Conservation (phyloP, 2,888 invertebrate species). For the Erynnis tages region DNA sequence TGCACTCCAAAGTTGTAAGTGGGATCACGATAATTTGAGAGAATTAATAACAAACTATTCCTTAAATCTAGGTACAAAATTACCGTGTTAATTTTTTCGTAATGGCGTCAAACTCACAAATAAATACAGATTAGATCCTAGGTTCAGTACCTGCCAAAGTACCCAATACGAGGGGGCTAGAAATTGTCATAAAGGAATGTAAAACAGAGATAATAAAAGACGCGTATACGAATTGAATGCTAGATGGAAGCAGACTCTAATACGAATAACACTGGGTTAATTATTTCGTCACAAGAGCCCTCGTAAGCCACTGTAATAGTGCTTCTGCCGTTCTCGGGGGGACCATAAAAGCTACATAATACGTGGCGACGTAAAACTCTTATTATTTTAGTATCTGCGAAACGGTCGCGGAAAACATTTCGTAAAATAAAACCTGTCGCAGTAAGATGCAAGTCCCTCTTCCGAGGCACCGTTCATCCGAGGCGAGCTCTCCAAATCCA, state of each 20-base stretch:
- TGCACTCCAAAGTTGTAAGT: slow-evolving; percentile 23
- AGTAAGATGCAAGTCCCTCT: slow-evolving; percentile 58
- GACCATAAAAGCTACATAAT: slow-evolving; percentile 77
- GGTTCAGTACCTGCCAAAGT: slow-evolving; percentile 6
- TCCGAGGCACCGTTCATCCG: slow-evolving; percentile 55
- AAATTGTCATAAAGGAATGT: slow-evolving; percentile 29
- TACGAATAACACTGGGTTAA: slow-evolving; percentile 72
- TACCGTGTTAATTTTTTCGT: not conserved
- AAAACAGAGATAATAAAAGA: slow-evolving; percentile 50
- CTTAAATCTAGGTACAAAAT: not conserved
- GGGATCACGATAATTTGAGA: slow-evolving; percentile 16
- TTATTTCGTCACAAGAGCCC: slow-evolving; percentile 77
- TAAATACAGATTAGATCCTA: slow-evolving; percentile 1
- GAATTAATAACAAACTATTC: slow-evolving; percentile 3
- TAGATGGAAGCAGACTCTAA: slow-evolving; percentile 59
- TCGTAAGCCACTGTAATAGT: slow-evolving; percentile 76
- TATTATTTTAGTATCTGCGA: slow-evolving; percentile 81
- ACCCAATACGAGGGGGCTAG: slow-evolving; percentile 4
- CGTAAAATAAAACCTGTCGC: slow-evolving; percentile 76
- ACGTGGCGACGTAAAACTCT: slow-evolving; percentile 77
- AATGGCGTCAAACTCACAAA: not conserved
- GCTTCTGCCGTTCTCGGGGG: slow-evolving; percentile 69
- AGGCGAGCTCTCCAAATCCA: slow-evolving; percentile 69
- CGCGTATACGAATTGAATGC: slow-evolving; percentile 53
- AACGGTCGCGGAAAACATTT: slow-evolving; percentile 75